A percentile compares a stretch with the other conserved stretches of the same genome.
Evolutionary conservation across 1,140 invertebrate genomes (phyloP).

Genomic region (Calosoma granatense): DNA sequence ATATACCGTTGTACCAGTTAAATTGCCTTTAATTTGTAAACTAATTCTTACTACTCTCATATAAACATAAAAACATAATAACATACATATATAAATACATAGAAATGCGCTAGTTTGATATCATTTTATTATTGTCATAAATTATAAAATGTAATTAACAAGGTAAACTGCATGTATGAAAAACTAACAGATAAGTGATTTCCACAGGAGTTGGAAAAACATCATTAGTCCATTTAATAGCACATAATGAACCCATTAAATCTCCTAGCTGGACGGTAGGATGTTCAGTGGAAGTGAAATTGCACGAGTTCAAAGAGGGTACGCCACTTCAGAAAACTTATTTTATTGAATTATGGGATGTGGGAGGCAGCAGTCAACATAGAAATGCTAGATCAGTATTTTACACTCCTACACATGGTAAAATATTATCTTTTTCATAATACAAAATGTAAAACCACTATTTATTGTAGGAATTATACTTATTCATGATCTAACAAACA

Average conservation of each 20-base stretch:
- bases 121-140: too few species aligned
- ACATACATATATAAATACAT: neutral
- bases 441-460: slow-evolving; percentile 11
- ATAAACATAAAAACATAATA: neutral
- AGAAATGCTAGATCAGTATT: slow-evolving; percentile 86
- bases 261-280: slow-evolving; percentile 91
- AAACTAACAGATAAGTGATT: slow-evolving; percentile 22
- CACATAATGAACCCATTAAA: slow-evolving; percentile 71
- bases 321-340: slow-evolving; percentile 82
- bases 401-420: slow-evolving; percentile 87
- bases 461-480: slow-evolving; percentile 69
- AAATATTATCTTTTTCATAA: slow-evolving; percentile 15
- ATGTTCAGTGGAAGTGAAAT: slow-evolving; percentile 88
- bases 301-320: slow-evolving; percentile 92
- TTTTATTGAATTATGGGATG: slow-evolving; percentile 93
- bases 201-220: slow-evolving; percentile 96
- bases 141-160: neutral
- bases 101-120: too few species aligned
- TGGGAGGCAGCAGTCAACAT: slow-evolving; percentile 88
- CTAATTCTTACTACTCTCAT: slow-evolving; percentile 14
- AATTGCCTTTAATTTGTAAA: slow-evolving; percentile 2
- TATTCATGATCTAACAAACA: slow-evolving; percentile 92
- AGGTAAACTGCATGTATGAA: neutral
- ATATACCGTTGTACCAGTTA: slow-evolving; percentile 13
- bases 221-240: slow-evolving; percentile 83